Base-by-base conservation (phyloP, 1,140 invertebrate genomes). In the Cylas formicarius region DNA sequence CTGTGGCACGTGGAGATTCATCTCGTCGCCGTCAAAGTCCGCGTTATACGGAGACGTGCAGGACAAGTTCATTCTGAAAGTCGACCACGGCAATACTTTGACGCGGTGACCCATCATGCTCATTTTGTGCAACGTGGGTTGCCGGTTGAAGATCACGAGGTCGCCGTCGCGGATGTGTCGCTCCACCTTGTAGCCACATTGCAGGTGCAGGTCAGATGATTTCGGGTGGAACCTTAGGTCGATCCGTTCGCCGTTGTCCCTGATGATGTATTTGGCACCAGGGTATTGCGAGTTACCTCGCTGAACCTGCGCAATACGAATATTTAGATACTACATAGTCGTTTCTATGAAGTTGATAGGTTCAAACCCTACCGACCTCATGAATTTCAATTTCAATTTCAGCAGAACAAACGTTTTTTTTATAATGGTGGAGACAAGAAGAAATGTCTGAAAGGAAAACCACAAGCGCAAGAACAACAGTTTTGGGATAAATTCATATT, bases 91-190 rank as follows among this genome's bases (percentile, higher is more conserved):
- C 24, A 63, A 39, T 14, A 98, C 89, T 69, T 96, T 96, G 0
- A 97, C 93, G 61, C 90, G 81, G 68, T 99, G 97, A 51, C 95
- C 96, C 97, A 99, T 99, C 96, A 99, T 99, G 84, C 86, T 91
- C 96, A 99, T 99, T 75, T 99, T 99, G 68, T 99, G 97, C 0
- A 99, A 75, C 1, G 97, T 99, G 0, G 97, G 97, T 60, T 99
- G 97, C 41, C 97, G 84, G 72, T 99, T 99, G 75, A 99, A 99
- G 49, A 99, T 94, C 19, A 99, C 90, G 24, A 97, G 75, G 72
- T 99, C 97, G 46, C 95, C 95, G 70, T 99, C 95, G 28, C 91
- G 78, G 61, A 99, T 89, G 72, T 99, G 97, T 17, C 97, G 68
- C 64, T 99, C 97, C 2, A 99, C 91, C 50, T 90, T 90, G 62